A percentile compares a stretch with the other conserved stretches of the same genome.
Conservation (phyloP, 2,888 invertebrate species). For the Stenotaenia linearis region DNA sequence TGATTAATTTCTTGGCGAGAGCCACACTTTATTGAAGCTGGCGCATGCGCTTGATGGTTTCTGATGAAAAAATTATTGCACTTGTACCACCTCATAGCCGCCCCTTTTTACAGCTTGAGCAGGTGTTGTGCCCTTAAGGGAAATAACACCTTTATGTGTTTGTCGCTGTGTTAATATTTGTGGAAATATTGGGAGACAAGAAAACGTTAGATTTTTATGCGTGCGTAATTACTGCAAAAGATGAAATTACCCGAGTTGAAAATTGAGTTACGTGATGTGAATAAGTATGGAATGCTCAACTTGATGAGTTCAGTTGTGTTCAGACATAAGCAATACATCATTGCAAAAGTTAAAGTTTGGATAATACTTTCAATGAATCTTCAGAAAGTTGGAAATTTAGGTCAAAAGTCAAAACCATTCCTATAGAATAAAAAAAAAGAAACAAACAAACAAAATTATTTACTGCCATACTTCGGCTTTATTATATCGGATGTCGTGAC, state of each 20-base stretch:
- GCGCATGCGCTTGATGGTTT: conserved; percentile 19
- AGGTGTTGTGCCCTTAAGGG: conserved; percentile 4
- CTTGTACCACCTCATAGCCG: conserved; percentile 15
- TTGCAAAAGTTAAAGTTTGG: too few species aligned
- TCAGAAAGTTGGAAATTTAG: too few species aligned
- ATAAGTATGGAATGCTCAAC: neutral
- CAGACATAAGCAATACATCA: neutral
- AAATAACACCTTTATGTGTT: conserved; percentile 15
- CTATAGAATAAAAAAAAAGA: too few species aligned
- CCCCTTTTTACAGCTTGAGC: conserved; percentile 5
- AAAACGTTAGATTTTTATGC: neutral
- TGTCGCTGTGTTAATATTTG: conserved; percentile 5
- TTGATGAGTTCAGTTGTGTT: neutral
- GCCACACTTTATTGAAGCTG: conserved; percentile 5
- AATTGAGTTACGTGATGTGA: conserved; percentile 5
- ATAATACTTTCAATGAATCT: too few species aligned
- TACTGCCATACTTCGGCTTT: too few species aligned
- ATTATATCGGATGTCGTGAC: too few species aligned
- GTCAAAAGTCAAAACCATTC: too few species aligned
- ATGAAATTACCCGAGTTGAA: neutral
- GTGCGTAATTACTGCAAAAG: neutral
- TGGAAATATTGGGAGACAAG: neutral
- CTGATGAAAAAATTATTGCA: conserved; percentile 19
- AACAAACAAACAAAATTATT: too few species aligned
- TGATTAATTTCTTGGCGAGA: conserved; percentile 15